Conservation (phyloP, 2,113 vertebrate genomes). For the Ophiodon elongatus region DNA sequence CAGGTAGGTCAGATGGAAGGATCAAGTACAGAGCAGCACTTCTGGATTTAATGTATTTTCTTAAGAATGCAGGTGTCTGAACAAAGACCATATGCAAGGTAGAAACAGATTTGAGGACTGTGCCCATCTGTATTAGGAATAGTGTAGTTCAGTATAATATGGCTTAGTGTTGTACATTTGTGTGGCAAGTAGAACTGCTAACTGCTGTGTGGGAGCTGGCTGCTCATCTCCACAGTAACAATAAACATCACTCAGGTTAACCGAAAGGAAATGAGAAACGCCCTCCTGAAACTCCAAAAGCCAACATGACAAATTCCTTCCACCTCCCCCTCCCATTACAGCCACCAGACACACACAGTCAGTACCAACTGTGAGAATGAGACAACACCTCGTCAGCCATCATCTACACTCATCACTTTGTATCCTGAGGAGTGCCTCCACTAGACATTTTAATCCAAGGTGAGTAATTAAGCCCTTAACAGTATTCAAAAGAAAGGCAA, state of each 20-base stretch:
- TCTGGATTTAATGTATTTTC: background rate
- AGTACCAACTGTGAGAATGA: conserved; percentile 15
- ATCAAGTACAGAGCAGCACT: background rate
- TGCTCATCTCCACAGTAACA: conserved; percentile 74
- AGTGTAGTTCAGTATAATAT: background rate
- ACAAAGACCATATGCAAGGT: conserved; percentile 7
- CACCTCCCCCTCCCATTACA: conserved; percentile 31
- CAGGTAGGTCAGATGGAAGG: background rate
- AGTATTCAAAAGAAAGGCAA: background rate
- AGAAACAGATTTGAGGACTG: background rate
- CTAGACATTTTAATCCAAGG: background rate
- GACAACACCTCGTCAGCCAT: conserved; percentile 17
- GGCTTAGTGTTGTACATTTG: background rate
- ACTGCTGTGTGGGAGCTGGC: conserved; percentile 52
- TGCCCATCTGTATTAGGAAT: background rate
- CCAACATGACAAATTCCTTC: conserved; percentile 77
- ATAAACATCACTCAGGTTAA: conserved; percentile 72
- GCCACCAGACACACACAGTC: conserved; percentile 41
- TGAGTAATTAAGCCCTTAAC: background rate
- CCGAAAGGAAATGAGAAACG: conserved; percentile 77
- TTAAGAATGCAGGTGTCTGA: conserved; percentile 14
- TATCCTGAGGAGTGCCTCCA: background rate
- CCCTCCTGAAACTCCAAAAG: conserved; percentile 69
- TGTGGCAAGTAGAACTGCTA: background rate
- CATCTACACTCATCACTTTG: background rate